A percentile compares a stretch with the other conserved stretches of the same genome.
Evolutionary conservation across 2,888 invertebrate species (phyloP).

Genomic region (Anthrax anthrax): DNA sequence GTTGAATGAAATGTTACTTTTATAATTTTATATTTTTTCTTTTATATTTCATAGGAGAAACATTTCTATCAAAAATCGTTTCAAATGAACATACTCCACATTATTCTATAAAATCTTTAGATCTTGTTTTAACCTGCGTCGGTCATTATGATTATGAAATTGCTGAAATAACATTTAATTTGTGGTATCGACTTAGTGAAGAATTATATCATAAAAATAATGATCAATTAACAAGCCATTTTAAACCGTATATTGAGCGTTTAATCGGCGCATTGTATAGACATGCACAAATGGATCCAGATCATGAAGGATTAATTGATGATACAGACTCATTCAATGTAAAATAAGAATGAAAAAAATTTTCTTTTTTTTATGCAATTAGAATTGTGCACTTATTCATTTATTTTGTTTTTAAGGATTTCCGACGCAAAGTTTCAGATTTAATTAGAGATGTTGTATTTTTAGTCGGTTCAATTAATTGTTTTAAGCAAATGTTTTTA

Average conservation of each 20-base stretch:
- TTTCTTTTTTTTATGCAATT: background rate
- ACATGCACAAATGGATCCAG: slow-evolving; percentile 93
- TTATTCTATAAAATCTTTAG: slow-evolving; percentile 70
- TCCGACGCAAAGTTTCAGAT: slow-evolving; percentile 74
- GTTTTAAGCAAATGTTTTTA: slow-evolving; percentile 82
- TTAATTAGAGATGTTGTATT: slow-evolving; percentile 94
- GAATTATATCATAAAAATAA: slow-evolving; percentile 79
- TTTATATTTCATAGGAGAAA: slow-evolving; percentile 47
- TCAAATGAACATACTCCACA: slow-evolving; percentile 47
- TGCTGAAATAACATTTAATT: slow-evolving; percentile 81
- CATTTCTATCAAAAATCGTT: slow-evolving; percentile 74
- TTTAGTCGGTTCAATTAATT: slow-evolving; percentile 82
- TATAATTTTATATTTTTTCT: background rate
- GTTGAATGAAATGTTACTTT: background rate
- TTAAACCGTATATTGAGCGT: slow-evolving; percentile 81
- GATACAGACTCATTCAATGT: slow-evolving; percentile 70
- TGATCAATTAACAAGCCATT: slow-evolving; percentile 62
- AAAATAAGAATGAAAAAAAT: too few species aligned
- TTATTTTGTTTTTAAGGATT: slow-evolving; percentile 42
- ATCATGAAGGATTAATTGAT: slow-evolving; percentile 74
- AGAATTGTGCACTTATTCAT: too few species aligned
- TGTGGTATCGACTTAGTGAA: slow-evolving; percentile 95
- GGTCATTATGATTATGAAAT: slow-evolving; percentile 98
- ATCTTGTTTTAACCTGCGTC: slow-evolving; percentile 79
- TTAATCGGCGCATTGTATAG: slow-evolving; percentile 77